These are phyloP conservation scores for Rhynchopsitta pachyrhyncha DNA, from an alignment of 2,113 vertebrate species.

Conservation along the genomic window DNA sequence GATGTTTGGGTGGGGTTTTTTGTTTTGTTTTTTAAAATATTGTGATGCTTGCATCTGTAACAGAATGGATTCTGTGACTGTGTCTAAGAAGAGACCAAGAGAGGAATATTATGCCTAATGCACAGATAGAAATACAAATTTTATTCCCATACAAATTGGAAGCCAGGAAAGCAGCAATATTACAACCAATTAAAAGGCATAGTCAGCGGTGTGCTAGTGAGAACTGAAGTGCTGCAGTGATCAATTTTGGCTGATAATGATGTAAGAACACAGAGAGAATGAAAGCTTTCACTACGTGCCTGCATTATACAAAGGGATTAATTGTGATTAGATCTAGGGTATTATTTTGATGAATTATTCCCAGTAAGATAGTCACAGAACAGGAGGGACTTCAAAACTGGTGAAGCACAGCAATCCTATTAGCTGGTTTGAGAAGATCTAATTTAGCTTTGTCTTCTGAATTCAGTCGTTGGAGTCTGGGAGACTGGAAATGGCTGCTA, in stretches of 20 bases:
- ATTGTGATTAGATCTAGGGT: background rate
- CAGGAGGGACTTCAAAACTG: background rate
- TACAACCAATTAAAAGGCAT: background rate
- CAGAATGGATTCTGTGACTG: background rate
- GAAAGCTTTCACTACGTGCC: background rate
- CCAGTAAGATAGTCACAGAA: background rate
- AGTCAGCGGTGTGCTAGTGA: background rate
- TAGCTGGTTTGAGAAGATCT: background rate
- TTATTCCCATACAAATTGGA: background rate
- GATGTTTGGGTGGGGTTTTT: background rate
- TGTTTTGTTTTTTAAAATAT: background rate
- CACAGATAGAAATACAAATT: background rate
- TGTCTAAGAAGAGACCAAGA: background rate
- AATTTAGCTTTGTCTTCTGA: background rate
- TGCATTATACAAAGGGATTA: background rate
- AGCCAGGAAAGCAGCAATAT: background rate
- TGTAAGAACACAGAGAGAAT: background rate
- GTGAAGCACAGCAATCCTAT: background rate
- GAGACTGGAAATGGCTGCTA: background rate
- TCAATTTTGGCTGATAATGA: background rate
- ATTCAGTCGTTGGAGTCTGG: background rate
- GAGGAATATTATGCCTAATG: background rate
- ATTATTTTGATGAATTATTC: slow-evolving; percentile 17
- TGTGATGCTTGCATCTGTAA: background rate
- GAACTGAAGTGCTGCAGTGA: background rate